Conservation (phyloP, 2,888 invertebrate species). For the Acheta domesticus region DNA sequence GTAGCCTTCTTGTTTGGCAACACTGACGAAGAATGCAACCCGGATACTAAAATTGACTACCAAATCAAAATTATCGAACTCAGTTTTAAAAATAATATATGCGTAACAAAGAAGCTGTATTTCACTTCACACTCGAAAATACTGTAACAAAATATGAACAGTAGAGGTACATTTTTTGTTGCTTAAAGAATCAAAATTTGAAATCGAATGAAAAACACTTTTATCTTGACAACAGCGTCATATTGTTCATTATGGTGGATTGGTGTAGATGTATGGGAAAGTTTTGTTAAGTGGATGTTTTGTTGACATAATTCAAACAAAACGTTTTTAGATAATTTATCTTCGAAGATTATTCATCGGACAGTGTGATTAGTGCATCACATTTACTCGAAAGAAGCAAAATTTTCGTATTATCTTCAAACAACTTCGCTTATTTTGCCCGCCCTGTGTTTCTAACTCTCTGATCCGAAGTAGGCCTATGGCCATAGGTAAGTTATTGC, state of each 20-base stretch:
- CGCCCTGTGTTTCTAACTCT: slow-evolving; percentile 32
- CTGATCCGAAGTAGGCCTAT: slow-evolving; percentile 32
- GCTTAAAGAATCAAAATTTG: slow-evolving; percentile 23
- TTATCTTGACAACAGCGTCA: slow-evolving; percentile 55
- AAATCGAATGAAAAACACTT: slow-evolving; percentile 22
- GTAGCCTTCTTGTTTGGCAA: slow-evolving; percentile 34
- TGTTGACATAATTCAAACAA: slow-evolving; percentile 5
- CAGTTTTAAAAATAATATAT: background rate
- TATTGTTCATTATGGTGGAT: slow-evolving; percentile 63
- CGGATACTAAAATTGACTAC: slow-evolving; percentile 38
- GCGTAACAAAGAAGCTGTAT: background rate
- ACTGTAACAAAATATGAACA: no score
- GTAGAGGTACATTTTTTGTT: slow-evolving; percentile 19
- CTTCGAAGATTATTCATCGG: background rate
- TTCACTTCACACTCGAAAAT: background rate
- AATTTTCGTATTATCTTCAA: background rate
- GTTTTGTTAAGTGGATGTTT: slow-evolving; percentile 27
- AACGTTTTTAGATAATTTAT: background rate
- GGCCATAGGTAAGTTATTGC: slow-evolving; percentile 31
- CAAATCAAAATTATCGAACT: slow-evolving; percentile 31
- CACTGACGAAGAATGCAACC: slow-evolving; percentile 36
- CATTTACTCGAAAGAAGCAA: no score
- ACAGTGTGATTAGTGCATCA: background rate
- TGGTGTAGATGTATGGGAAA: slow-evolving; percentile 45
- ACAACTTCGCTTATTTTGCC: slow-evolving; percentile 28